Evolutionary conservation across 2,113 vertebrate species (phyloP).

Genomic region (Sciurus niger): DNA sequence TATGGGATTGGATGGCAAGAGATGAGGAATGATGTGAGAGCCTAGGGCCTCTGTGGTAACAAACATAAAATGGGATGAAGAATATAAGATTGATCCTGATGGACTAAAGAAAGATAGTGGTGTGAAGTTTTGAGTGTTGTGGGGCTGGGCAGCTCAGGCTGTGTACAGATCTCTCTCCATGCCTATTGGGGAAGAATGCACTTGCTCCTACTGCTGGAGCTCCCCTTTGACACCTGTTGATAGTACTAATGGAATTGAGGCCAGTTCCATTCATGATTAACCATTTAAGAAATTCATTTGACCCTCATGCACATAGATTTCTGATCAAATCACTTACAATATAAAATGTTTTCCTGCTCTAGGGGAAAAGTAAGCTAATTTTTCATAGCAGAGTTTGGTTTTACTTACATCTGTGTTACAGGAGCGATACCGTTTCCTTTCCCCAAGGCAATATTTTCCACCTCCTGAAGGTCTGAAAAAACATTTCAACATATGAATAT

Average conservation of each 20-base stretch:
- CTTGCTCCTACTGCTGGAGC: not conserved
- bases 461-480: constrained; percentile 96
- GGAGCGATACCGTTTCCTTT: constrained; percentile 97
- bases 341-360: constrained; percentile 54
- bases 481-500: constrained; percentile 82
- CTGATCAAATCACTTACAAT: constrained; percentile 54
- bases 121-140: not conserved
- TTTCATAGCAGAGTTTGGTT: constrained; percentile 75
- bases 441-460: constrained; percentile 98
- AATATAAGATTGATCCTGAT: not conserved
- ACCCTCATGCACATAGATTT: constrained; percentile 61
- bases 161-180: not conserved
- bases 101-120: not conserved
- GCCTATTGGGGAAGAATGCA: not conserved
- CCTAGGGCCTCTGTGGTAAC: not conserved
- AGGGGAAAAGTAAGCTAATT: constrained; percentile 42
- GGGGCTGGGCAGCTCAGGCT: not conserved
- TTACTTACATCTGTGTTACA: constrained; percentile 98
- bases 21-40: not conserved
- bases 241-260: not conserved
- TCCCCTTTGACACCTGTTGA: not conserved
- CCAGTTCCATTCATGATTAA: not conserved
- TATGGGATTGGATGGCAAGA: not conserved
- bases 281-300: constrained; percentile 42
- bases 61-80: constrained; percentile 15